Evolutionary conservation across 2,888 invertebrate genomes (phyloP).

Genomic region (Sarcophaga rosellei): DNA sequence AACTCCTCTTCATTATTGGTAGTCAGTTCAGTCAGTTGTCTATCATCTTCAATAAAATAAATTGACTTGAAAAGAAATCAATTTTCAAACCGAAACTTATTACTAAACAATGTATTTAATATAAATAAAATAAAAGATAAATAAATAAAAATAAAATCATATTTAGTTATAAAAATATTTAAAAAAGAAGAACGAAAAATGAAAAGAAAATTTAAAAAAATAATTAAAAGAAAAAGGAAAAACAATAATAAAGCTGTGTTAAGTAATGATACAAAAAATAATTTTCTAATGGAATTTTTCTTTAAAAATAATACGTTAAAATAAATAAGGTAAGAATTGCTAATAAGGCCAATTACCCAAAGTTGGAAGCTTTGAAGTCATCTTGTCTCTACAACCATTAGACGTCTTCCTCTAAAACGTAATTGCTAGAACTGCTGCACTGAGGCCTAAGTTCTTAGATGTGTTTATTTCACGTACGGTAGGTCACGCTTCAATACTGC

Average conservation of each 20-base stretch:
- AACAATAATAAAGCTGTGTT: slow-evolving; percentile 68
- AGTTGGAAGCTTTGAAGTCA: too few species aligned
- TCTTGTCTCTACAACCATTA: too few species aligned
- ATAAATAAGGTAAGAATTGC: too few species aligned
- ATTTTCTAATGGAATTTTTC: too few species aligned
- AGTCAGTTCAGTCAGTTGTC: slow-evolving; percentile 48
- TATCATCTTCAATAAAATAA: slow-evolving; percentile 4
- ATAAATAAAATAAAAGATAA: slow-evolving; percentile 23
- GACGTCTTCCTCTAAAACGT: too few species aligned
- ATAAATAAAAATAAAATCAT: slow-evolving; percentile 38
- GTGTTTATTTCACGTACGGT: too few species aligned
- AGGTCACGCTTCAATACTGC: too few species aligned
- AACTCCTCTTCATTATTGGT: slow-evolving; percentile 37
- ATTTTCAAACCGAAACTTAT: slow-evolving; percentile 56
- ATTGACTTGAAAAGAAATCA: slow-evolving; percentile 15
- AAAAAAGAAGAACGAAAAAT: slow-evolving; percentile 14
- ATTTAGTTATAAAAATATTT: slow-evolving; percentile 55
- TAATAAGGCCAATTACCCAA: too few species aligned
- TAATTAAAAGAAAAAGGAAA: slow-evolving; percentile 33
- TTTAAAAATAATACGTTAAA: too few species aligned
- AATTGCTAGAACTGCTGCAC: too few species aligned
- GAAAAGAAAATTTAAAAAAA: slow-evolving; percentile 24
- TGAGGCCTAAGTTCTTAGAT: too few species aligned
- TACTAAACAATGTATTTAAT: slow-evolving; percentile 42
- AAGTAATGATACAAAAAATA: slow-evolving; percentile 52